Percentiles rank a stretch among this genome's conserved stretches.
phyloP scores from a whole-genome alignment of 2,113 vertebrate species.

The Stegostoma tigrinum region DNA sequence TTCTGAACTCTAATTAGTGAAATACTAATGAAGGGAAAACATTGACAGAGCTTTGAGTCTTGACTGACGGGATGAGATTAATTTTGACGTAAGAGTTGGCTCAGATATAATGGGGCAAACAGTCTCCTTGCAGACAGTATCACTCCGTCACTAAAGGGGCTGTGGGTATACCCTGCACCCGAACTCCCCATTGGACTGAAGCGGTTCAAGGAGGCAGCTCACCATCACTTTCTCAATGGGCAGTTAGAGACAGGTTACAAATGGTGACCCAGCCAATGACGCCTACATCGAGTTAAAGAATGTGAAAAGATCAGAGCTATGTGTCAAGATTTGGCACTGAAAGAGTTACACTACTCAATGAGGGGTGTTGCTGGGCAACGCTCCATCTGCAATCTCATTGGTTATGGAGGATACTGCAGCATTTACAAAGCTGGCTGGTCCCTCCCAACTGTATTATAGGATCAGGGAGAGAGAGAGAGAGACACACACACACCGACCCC shows the following conservation, averaged over 20 bases:
- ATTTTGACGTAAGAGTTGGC: background rate
- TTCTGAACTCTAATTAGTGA: too few species aligned
- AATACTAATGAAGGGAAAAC: too few species aligned
- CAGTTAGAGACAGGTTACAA: too few species aligned
- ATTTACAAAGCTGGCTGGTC: background rate
- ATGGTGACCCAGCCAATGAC: too few species aligned
- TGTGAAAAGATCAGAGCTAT: background rate
- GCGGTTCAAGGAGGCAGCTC: too few species aligned
- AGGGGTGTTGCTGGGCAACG: background rate
- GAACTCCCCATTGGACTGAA: too few species aligned
- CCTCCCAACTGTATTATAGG: background rate
- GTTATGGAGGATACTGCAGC: slow-evolving; percentile 12
- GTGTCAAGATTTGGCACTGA: background rate
- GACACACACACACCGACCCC: too few species aligned
- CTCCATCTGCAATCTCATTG: background rate
- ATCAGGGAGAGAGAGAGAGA: background rate
- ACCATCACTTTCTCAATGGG: too few species aligned
- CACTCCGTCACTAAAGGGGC: background rate
- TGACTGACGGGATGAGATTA: background rate
- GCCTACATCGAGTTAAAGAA: too few species aligned
- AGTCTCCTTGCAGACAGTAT: background rate
- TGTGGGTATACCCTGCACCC: background rate
- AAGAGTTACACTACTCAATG: background rate
- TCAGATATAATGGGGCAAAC: background rate
- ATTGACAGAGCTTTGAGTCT: too few species aligned